These are phyloP conservation scores for Chalcosyrphus nemorum DNA, from an alignment of 2,888 invertebrate species.

Conservation along the genomic window DNA sequence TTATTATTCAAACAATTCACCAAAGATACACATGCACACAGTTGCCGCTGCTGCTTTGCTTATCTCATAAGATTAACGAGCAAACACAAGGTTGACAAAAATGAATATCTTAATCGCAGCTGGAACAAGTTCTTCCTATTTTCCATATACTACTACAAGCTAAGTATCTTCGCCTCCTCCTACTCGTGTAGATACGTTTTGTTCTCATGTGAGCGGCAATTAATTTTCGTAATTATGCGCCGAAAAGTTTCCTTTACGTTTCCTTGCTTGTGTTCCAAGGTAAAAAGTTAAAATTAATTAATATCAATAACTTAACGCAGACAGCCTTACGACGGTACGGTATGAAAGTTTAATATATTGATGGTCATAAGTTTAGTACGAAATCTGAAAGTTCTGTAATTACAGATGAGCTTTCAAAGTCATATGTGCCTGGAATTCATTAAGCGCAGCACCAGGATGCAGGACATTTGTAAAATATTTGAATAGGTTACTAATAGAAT, in stretches of 20 bases:
- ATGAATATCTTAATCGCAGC: conserved; percentile 7
- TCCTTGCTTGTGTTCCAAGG: neutral
- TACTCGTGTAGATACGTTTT: neutral
- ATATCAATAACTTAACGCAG: conserved; percentile 48
- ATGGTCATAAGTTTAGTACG: conserved; percentile 13
- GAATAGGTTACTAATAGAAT: neutral
- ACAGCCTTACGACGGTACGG: neutral
- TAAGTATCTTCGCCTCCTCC: too few relatives aligned
- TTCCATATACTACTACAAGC: neutral
- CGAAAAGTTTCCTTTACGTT: conserved; percentile 28
- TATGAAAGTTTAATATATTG: conserved; percentile 4
- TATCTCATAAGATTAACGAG: conserved; percentile 22
- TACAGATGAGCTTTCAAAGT: neutral
- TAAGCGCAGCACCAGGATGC: neutral
- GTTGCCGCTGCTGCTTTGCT: too few relatives aligned
- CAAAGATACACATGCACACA: neutral
- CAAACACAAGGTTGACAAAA: conserved; percentile 14
- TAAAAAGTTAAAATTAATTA: conserved; percentile 55
- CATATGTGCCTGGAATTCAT: conserved; percentile 9
- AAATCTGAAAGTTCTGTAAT: conserved; percentile 29
- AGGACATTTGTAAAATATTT: neutral
- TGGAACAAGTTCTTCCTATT: conserved; percentile 9
- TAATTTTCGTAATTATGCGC: conserved; percentile 55
- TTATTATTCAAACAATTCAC: conserved; percentile 10
- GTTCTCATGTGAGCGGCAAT: conserved; percentile 39